Percentiles rank a stretch among this genome's conserved stretches.
phyloP scores from a whole-genome alignment of 2,113 vertebrate genomes.

The Polypterus senegalus region DNA sequence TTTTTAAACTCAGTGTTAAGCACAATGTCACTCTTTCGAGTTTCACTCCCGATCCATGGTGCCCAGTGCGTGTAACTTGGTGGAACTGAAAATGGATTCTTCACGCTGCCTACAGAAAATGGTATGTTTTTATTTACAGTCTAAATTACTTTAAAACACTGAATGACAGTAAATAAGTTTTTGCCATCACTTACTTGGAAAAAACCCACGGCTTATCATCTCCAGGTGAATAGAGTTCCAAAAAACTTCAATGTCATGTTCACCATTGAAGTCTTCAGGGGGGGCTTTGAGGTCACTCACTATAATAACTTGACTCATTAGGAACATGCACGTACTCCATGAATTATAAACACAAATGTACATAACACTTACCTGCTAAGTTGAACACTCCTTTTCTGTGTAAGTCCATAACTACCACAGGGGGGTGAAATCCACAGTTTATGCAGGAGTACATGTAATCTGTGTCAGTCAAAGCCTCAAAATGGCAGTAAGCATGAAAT shows the following conservation, averaged over 20 bases:
- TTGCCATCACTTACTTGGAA: slow-evolving; percentile 12
- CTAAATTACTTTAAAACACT: too few species aligned
- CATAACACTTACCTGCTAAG: slow-evolving; percentile 6
- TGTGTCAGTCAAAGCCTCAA: slow-evolving; percentile 6
- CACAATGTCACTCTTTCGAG: too few species aligned
- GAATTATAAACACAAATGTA: too few species aligned
- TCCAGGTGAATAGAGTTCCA: slow-evolving; percentile 15
- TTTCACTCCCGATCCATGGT: too few species aligned
- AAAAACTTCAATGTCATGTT: slow-evolving; percentile 11
- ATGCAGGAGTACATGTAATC: slow-evolving; percentile 10
- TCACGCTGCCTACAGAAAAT: too few species aligned
- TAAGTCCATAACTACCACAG: slow-evolving; percentile 17
- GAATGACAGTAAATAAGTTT: too few species aligned
- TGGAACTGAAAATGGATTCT: too few species aligned
- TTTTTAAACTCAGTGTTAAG: too few species aligned
- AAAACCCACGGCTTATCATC: slow-evolving; percentile 14
- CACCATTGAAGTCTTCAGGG: slow-evolving; percentile 15
- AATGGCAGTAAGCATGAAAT: slow-evolving; percentile 10
- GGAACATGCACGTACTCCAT: too few species aligned
- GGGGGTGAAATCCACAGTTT: slow-evolving; percentile 11
- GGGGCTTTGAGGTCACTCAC: slow-evolving; percentile 15
- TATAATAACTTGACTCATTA: background rate
- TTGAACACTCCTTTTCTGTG: slow-evolving; percentile 18
- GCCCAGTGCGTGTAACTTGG: too few species aligned
- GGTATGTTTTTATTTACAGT: too few species aligned